A percentile compares a stretch with the other conserved stretches of the same genome.
Conservation (phyloP, 1,140 invertebrate genomes). For the Zophobas atratus region DNA sequence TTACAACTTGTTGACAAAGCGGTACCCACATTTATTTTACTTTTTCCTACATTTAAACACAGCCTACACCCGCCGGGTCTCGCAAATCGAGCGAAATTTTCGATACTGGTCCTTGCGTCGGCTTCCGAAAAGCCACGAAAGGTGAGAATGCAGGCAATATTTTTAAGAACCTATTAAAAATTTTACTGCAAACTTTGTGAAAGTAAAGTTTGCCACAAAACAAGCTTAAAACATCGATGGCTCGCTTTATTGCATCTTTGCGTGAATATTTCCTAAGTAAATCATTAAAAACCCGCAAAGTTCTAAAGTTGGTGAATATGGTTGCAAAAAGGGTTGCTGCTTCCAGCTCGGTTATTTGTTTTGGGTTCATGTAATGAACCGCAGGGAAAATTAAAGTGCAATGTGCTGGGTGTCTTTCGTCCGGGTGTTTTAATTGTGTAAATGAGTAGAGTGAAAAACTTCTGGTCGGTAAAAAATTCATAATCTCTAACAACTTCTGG, state of each 20-base stretch:
- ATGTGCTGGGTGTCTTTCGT: constrained; percentile 5
- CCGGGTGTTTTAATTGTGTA: constrained; percentile 19
- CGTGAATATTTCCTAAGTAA: neutral
- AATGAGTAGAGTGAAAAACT: constrained; percentile 21
- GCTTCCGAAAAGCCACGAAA: too few relatives aligned
- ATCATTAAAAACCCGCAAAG: constrained; percentile 2
- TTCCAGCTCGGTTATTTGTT: neutral
- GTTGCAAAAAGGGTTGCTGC: neutral
- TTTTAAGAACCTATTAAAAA: too few relatives aligned
- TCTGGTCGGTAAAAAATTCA: constrained; percentile 13
- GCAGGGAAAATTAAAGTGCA: constrained; percentile 20
- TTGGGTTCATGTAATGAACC: neutral
- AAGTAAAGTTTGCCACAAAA: too few relatives aligned
- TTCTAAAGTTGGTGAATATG: neutral
- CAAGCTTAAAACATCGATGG: neutral
- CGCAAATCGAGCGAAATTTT: neutral
- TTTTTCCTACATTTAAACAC: constrained; percentile 9
- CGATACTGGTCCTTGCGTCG: too few relatives aligned
- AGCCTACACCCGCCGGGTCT: neutral
- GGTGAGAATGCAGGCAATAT: too few relatives aligned
- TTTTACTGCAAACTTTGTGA: too few relatives aligned
- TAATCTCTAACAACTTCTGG: constrained; percentile 24
- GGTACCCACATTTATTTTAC: constrained; percentile 26
- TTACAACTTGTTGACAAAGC: constrained; percentile 32
- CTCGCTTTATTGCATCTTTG: neutral